Percentiles rank a stretch among this genome's conserved stretches.
phyloP scores from a whole-genome alignment of 2,888 invertebrate genomes.

The Penaeus monodon region DNA sequence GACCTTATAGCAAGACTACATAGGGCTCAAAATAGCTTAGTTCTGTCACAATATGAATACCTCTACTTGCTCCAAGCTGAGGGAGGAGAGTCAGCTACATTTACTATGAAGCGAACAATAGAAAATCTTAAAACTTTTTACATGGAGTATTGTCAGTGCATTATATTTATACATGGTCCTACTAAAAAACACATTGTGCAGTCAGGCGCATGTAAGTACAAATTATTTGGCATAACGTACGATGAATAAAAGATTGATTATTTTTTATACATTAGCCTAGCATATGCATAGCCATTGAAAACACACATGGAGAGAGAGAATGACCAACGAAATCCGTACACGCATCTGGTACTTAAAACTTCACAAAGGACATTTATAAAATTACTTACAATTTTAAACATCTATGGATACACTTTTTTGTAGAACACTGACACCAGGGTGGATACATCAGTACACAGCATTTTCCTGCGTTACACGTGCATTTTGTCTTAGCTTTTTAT shows the following conservation, averaged over 20 bases:
- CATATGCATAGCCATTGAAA: constrained; percentile 61
- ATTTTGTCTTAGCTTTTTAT: constrained; percentile 33
- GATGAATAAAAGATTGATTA: constrained; percentile 54
- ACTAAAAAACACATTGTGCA: constrained; percentile 61
- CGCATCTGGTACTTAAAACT: constrained; percentile 53
- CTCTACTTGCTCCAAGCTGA: constrained; percentile 59
- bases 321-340: constrained; percentile 33
- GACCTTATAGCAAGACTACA: constrained; percentile 35
- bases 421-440: constrained; percentile 64
- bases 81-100: constrained; percentile 56
- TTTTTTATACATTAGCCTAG: constrained; percentile 56
- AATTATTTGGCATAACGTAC: constrained; percentile 62
- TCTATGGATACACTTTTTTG: constrained; percentile 65
- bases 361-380: constrained; percentile 65
- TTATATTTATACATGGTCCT: constrained; percentile 58
- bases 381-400: constrained; percentile 64
- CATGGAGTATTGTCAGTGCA: constrained; percentile 62
- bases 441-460: constrained; percentile 65
- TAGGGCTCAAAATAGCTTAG: constrained; percentile 55
- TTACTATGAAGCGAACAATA: constrained; percentile 60
- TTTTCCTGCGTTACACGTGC: constrained; percentile 54
- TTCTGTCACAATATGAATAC: constrained; percentile 50
- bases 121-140: constrained; percentile 62
- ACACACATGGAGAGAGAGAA: constrained; percentile 57
- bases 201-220: constrained; percentile 62